Percentiles rank a stretch among this genome's conserved stretches.
Conservation (phyloP, 2,797 vertebrate genomes). For the Rhyacichthys aspro region DNA sequence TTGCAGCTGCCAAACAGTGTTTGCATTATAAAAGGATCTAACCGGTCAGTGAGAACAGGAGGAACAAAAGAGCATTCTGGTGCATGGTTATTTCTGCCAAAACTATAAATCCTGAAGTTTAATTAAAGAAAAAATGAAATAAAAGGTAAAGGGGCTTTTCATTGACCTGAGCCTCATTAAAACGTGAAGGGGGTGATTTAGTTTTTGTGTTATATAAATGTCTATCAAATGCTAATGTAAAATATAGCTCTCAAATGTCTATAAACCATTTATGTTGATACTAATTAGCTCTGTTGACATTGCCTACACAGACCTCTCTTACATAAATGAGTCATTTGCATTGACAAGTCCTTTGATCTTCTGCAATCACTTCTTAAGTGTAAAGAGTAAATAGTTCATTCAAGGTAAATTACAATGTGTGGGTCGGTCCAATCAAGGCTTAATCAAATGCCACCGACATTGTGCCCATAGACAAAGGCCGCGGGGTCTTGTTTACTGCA, state of each 20-base stretch:
- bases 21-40: not conserved
- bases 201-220: too few species aligned
- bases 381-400: not conserved
- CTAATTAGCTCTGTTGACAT: slow-evolving; percentile 1
- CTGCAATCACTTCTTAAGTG: not conserved
- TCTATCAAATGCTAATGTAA: too few species aligned
- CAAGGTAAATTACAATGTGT: slow-evolving; percentile 6
- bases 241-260: too few species aligned
- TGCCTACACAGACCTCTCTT: not conserved
- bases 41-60: not conserved
- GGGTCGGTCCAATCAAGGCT: slow-evolving; percentile 1
- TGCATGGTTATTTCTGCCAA: not conserved
- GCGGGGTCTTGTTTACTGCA: slow-evolving; percentile 14
- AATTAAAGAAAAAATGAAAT: too few species aligned
- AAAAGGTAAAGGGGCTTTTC: too few species aligned
- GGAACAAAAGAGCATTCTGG: not conserved
- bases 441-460: slow-evolving; percentile 12
- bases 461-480: slow-evolving; percentile 7
- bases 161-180: too few species aligned
- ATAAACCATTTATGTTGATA: too few species aligned
- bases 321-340: not conserved
- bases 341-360: not conserved
- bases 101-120: too few species aligned
- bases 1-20: not conserved
- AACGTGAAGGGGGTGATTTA: too few species aligned